Conservation (phyloP, 2,797 vertebrate genomes). For the Scarus forsteni region DNA sequence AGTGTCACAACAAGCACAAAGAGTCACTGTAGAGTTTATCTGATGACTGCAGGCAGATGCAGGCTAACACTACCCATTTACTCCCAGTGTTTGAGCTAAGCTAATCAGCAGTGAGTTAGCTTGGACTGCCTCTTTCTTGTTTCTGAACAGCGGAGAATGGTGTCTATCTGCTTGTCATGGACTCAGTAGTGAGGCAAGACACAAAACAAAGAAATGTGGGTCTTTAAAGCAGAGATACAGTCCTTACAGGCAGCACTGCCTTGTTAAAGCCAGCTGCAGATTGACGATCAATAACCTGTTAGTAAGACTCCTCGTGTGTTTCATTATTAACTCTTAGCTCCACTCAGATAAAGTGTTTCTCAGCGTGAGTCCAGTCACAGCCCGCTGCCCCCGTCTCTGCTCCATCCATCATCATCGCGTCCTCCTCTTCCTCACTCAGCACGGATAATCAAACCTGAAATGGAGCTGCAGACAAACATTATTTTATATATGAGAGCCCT, state of each 20-base stretch:
- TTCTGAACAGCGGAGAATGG: too few relatives aligned
- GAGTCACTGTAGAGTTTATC: too few relatives aligned
- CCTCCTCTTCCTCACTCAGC: constrained; percentile 36
- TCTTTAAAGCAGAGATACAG: too few relatives aligned
- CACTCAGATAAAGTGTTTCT: neutral
- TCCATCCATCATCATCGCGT: constrained; percentile 35
- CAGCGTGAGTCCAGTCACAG: constrained; percentile 20
- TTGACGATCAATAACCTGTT: neutral
- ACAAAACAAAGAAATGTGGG: too few relatives aligned
- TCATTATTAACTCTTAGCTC: constrained; percentile 4
- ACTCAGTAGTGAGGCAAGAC: too few relatives aligned
- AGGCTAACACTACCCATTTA: too few relatives aligned
- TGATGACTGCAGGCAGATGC: too few relatives aligned
- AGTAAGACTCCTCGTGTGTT: neutral
- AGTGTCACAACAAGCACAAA: too few relatives aligned
- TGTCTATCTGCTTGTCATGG: too few relatives aligned
- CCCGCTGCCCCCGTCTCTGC: constrained; percentile 5
- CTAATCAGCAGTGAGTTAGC: too few relatives aligned
- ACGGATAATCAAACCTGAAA: constrained; percentile 56
- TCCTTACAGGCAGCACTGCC: neutral
- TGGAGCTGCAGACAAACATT: constrained; percentile 25
- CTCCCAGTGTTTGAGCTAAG: too few relatives aligned
- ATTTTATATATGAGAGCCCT: constrained; percentile 2
- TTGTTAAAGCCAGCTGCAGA: neutral
- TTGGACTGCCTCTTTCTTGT: too few relatives aligned